Evolutionary conservation across 1,140 invertebrate genomes (phyloP), one percentile per base, ranked within the genome.

Genomic region (Triops longicaudatus): DNA sequence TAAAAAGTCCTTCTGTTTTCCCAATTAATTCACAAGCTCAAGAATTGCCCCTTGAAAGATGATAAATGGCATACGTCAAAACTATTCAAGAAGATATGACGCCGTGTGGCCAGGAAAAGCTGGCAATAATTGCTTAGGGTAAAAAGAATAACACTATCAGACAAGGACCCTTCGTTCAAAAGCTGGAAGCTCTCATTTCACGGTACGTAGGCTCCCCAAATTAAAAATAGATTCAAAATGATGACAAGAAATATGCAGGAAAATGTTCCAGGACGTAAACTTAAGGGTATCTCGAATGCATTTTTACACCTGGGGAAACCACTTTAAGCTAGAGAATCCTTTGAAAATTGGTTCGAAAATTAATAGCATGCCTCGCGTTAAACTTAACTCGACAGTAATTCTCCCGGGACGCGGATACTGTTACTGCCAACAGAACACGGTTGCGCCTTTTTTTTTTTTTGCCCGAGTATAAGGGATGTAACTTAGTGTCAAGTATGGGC

Each of bases 401-500:
- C 50, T 63, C 50, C 22, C 14, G 50, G 50, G 50, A 63, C 50
- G n/a, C 50, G 50, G 50, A 63, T 63, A 63, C 50, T 63, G 22
- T 63, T 63, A 63, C 50, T 63, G 50, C 50, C 50, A 63, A 63
- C 50, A 63, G 22, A 17, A 63, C 50, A 63, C n/a, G 50, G 50
- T 63, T 17, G 0, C 50, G 31, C 31, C 2, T 37, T 7, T 7
- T 37, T 37, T 7, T 37, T 37, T 37, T 37, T 63, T 63, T 63
- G 10, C n/a, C 22, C 2, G n/a, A 14, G 17, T n/a, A 63, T 2
- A 63, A 63, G 22, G 50, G 14, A 63, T 63, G 50, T 63, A 63
- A 63, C 50, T 63, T 63, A 63, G 22, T 63, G 50, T 63, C 50
- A 63, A 63, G 50, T 63, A 63, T 63, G 50, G 50, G 50, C 50